These are phyloP conservation scores for Cinara cedri DNA, from an alignment of 2,888 invertebrate species.

Conservation along the genomic window DNA sequence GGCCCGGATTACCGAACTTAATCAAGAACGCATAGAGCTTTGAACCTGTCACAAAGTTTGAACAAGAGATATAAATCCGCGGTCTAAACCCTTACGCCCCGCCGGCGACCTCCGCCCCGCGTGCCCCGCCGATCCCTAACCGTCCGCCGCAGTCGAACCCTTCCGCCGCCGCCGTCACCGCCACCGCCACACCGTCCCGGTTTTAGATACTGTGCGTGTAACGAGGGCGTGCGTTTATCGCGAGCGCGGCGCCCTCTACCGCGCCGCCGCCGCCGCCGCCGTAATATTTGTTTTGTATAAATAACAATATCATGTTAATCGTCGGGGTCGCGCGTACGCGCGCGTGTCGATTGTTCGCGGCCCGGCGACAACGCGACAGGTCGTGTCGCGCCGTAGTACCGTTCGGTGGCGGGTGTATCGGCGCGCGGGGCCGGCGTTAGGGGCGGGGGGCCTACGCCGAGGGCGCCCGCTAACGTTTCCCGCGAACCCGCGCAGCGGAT, in stretches of 20 bases:
- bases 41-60: constrained; percentile 54
- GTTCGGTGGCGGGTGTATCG: too few species aligned
- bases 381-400: too few species aligned
- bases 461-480: too few species aligned
- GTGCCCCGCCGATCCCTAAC: too few species aligned
- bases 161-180: too few species aligned
- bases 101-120: too few species aligned
- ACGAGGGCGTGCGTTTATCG: background rate
- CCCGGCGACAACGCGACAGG: background rate
- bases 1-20: constrained; percentile 52
- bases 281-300: constrained; percentile 34
- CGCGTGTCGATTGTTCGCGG: background rate
- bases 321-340: background rate
- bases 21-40: constrained; percentile 45
- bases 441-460: too few species aligned
- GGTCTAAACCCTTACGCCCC: constrained; percentile 47
- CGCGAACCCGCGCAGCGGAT: too few species aligned
- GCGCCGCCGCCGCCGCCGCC: background rate
- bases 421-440: too few species aligned
- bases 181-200: background rate
- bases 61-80: constrained; percentile 55
- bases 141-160: too few species aligned
- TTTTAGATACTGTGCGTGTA: constrained; percentile 47
- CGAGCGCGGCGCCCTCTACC: background rate
- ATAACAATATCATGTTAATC: constrained; percentile 37